Conservation (phyloP, 2,113 vertebrate genomes). For the Xenus cinereus region DNA sequence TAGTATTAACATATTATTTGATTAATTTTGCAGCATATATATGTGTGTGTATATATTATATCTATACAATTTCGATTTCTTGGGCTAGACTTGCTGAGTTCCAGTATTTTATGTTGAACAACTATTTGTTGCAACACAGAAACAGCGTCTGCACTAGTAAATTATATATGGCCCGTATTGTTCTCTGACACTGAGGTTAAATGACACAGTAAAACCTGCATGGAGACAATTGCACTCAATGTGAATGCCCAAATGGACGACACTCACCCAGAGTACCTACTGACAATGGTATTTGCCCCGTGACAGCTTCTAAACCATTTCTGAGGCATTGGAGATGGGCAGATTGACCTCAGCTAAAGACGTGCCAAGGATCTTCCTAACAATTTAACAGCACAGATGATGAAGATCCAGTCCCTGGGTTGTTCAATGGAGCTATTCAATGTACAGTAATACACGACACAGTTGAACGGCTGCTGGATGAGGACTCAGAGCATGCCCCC, state of each 20-base stretch:
- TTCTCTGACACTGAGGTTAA: neutral
- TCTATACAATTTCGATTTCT: neutral
- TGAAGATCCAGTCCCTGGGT: neutral
- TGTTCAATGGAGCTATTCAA: neutral
- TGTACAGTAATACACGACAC: accelerated
- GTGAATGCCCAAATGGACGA: neutral
- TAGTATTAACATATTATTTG: neutral
- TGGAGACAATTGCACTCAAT: neutral
- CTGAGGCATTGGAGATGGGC: neutral
- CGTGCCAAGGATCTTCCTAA: neutral
- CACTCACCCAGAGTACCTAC: neutral
- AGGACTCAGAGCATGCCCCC: neutral
- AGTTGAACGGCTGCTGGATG: neutral
- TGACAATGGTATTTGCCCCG: neutral
- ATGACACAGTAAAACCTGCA: neutral
- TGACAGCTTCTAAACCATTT: neutral
- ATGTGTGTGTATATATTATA: neutral
- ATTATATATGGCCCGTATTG: neutral
- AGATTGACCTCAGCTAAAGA: neutral
- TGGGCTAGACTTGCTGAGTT: neutral
- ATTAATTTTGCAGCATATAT: neutral
- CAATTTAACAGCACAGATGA: neutral
- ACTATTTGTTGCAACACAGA: neutral
- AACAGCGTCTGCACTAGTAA: neutral
- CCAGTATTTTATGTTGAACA: neutral